These are phyloP conservation scores for Chiroxiphia lanceolata DNA, from an alignment of 2,797 vertebrate species.

Conservation along the genomic window DNA sequence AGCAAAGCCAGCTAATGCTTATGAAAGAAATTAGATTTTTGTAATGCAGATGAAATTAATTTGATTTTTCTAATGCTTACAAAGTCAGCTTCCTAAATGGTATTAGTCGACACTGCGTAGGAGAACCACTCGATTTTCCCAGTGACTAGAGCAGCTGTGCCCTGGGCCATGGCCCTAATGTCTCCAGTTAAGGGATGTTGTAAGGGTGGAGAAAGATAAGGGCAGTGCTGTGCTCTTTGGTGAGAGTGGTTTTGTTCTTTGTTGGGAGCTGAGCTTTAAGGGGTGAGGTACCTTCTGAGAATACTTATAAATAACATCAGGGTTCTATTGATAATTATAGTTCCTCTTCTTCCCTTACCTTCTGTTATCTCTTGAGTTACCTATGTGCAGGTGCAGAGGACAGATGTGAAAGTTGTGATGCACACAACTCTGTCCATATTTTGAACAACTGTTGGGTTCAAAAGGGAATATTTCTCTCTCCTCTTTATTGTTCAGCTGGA, in stretches of 20 bases:
- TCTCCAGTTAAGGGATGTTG: not conserved
- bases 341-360: not conserved
- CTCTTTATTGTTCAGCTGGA: not conserved
- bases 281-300: not conserved
- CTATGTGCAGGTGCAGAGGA: not conserved
- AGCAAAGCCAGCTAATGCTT: not conserved
- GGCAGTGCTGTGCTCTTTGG: not conserved
- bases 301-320: not conserved
- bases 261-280: not conserved
- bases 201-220: not conserved
- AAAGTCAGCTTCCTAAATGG: not conserved
- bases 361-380: not conserved
- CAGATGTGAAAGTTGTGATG: not conserved
- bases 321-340: not conserved
- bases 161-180: not conserved
- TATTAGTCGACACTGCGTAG: not conserved
- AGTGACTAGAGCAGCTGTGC: not conserved
- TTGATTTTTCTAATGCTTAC: slow-evolving; percentile 4
- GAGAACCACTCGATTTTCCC: not conserved
- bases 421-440: not conserved
- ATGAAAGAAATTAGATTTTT: slow-evolving; percentile 6
- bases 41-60: not conserved
- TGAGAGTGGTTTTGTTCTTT: rapidly evolving
- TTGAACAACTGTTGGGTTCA: not conserved
- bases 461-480: not conserved